Conservation (phyloP, 2,888 invertebrate genomes). For the Papilio protenor region DNA sequence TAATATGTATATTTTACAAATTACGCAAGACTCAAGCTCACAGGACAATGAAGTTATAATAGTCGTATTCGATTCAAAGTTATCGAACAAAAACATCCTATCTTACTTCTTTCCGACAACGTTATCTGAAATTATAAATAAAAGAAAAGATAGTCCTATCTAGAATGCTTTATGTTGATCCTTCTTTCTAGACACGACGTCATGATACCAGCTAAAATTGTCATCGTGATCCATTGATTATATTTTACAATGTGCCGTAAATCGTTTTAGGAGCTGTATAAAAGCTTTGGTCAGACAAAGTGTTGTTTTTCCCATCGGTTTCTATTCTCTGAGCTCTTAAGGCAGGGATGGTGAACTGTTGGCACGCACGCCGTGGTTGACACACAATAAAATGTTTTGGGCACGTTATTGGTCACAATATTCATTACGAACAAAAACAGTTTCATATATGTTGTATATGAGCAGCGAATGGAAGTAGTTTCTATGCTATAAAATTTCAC, state of each 20-base stretch:
- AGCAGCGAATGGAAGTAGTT: too few species aligned
- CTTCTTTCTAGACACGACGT: constrained; percentile 2
- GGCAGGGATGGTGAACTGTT: too few species aligned
- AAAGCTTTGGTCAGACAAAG: not conserved
- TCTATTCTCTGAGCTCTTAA: too few species aligned
- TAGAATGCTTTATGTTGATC: constrained; percentile 2
- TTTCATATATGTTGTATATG: too few species aligned
- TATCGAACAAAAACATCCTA: constrained; percentile 6
- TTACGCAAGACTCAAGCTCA: not conserved
- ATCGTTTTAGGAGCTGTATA: not conserved
- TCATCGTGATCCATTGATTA: not conserved
- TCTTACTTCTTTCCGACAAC: not conserved
- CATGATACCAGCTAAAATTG: not conserved
- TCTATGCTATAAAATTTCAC: too few species aligned
- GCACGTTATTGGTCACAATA: too few species aligned
- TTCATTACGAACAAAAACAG: too few species aligned
- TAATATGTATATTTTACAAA: not conserved
- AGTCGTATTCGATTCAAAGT: not conserved
- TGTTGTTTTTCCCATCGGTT: too few species aligned
- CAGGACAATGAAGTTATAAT: not conserved
- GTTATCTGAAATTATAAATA: constrained; percentile 13
- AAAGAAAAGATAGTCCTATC: constrained; percentile 10
- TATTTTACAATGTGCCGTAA: not conserved
- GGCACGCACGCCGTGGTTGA: too few species aligned
- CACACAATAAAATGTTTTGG: too few species aligned